Evolutionary conservation across 2,113 vertebrate genomes (phyloP), one percentile per base, ranked within the genome.

Genomic region (Trinectes maculatus): DNA sequence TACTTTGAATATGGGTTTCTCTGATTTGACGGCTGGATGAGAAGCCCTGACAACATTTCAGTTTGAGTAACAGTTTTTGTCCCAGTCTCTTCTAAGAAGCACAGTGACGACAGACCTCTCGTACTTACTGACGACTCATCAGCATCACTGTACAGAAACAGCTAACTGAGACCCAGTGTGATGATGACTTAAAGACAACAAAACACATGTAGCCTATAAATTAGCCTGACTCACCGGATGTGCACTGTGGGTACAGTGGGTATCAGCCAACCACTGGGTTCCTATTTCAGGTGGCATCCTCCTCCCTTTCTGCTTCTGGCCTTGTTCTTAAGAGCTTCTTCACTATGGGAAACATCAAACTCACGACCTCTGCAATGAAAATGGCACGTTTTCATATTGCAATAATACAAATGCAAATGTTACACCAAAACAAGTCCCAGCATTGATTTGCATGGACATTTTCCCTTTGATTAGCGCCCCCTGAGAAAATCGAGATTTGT

Each of bases 31-130:
- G 12, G 21, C 18, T 60, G 21, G 43, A 68, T 72, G 52, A 63
- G 71, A 24, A 61, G 51, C 36, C 56, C 47, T 79, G 60, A 52
- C 46, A 63, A 15, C 48, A 72, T 59, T 26, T 85, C 65, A 65
- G 43, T 77, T 53, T 80, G 75, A 82, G 62, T 80, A 75, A 80
- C 43, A 60, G n/a, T 6, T 11, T 0, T 5, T 37, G 59, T 60
- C 67, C 31, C 72, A 7, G 25, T 40, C 55, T 69, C 37, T 80
- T 78, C 78, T 80, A 46, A 84, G 72, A 85, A 85, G 13, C 25
- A 60, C 28, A 77, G 55, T 72, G 57, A 82, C 53, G 64, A 24
- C 47, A 60, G 29, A 46, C 39, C 48, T 55, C 43, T 73, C 42
- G 62, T 36, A 52, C 33, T 78, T 40, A 58, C 53, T 59, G 49